These are phyloP conservation scores for Rhyacichthys aspro DNA, from an alignment of 2,797 vertebrate genomes.

Conservation along the genomic window DNA sequence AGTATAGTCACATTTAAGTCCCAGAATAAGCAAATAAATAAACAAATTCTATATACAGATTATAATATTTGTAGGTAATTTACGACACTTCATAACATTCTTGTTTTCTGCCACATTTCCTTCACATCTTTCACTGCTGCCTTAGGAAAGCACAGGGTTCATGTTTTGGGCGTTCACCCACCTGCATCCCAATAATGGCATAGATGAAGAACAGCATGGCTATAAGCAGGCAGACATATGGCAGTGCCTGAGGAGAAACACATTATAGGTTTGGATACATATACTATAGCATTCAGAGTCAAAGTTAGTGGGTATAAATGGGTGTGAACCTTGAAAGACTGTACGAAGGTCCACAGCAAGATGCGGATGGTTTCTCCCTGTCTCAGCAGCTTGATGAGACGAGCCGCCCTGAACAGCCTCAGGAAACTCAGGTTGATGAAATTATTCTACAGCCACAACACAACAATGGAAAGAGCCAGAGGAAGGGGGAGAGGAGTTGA, in stretches of 20 bases:
- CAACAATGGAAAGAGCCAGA: constrained; percentile 40
- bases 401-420: constrained; percentile 95
- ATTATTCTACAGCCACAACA: constrained; percentile 84
- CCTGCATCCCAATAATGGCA: constrained; percentile 98
- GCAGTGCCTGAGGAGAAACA: constrained; percentile 84
- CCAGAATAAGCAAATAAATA: no score
- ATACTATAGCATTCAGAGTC: neutral
- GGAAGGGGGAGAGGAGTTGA: constrained; percentile 25
- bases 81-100: neutral
- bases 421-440: constrained; percentile 98
- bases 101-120: neutral
- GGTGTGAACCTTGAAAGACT: constrained; percentile 91
- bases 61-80: no score
- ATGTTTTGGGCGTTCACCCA: constrained; percentile 59
- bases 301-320: constrained; percentile 17
- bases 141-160: constrained; percentile 26
- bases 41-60: no score
- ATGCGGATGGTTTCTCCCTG: constrained; percentile 97
- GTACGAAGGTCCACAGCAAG: constrained; percentile 96
- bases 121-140: no score
- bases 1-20: no score
- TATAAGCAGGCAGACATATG: constrained; percentile 95
- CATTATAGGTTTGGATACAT: constrained; percentile 24
- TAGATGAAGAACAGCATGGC: constrained; percentile 99
- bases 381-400: constrained; percentile 95